Evolutionary conservation across 2,797 vertebrate species (phyloP), one percentile per base, ranked within the genome.

Genomic region (Acanthornis magna): DNA sequence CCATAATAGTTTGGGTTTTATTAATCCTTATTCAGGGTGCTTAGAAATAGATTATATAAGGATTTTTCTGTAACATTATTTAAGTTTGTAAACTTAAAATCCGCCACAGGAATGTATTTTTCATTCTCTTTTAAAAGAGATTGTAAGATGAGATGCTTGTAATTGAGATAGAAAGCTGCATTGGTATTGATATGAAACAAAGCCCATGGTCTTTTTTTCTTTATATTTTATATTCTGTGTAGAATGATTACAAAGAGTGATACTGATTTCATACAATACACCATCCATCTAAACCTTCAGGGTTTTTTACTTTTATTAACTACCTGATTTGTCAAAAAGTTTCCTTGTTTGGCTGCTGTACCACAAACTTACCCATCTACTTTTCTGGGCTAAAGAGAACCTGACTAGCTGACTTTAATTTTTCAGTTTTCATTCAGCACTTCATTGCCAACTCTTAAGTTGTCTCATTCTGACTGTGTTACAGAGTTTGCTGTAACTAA

Each of bases 1-100:
- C 3, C 6, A 2, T 1, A 2, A 9, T 57, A 16, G 17, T 32
- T 40, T 48, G 9, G 19, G 20, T 40, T 88, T 88, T 0, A 0
- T 60, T 68, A 79, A n/a, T 68, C 22, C 7, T 48, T 36, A 5
- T 12, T 76, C 55, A 48, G 63, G 47, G 65, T 55, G 9, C 8
- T 61, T 78, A 60, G 50, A 71, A 71, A 51, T 17, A 6, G 19
- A 48, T 47, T 74, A 8, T 19, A 19, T 48, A 32, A 73, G 73
- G 45, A 19, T 32, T 38, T 87, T 85, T 40, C 32, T 81, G 54
- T 38, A 26, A 40, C 0, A 0, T 48, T 67, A n/a, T 8, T 57
- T 57, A 88, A 61, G 12, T 45, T 36, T 53, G 7, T 72, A 65
- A 38, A 50, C 5, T 53, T 65, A 74, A 62, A 67, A n/a, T 10